Percentiles rank a stretch among this genome's conserved stretches.
phyloP scores from a whole-genome alignment of 2,113 vertebrate genomes.

The Phalacrocorax pelagicus region DNA sequence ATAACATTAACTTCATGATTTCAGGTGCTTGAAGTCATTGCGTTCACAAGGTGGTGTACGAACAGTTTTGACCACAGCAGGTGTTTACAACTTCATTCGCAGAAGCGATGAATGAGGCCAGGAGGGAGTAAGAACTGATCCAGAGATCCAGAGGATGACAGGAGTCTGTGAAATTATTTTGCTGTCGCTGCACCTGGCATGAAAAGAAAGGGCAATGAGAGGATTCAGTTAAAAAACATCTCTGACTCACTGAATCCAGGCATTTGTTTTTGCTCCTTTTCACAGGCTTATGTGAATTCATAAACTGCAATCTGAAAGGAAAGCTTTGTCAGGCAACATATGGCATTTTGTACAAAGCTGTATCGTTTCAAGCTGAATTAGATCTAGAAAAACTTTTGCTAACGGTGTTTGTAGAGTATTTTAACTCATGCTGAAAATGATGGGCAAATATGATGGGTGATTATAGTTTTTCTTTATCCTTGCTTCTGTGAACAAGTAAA shows the following conservation, averaged over 20 bases:
- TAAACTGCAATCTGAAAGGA: neutral
- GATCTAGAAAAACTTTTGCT: neutral
- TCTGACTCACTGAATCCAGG: neutral
- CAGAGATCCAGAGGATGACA: neutral
- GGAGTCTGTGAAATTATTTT: neutral
- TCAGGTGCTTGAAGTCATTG: neutral
- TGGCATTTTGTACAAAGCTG: neutral
- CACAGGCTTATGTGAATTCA: neutral
- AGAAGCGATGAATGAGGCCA: neutral
- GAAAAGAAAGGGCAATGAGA: slow-evolving; percentile 23
- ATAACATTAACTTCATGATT: neutral
- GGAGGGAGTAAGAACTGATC: neutral
- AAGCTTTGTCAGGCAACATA: neutral
- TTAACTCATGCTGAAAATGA: neutral
- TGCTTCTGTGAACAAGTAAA: neutral
- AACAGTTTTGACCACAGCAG: neutral
- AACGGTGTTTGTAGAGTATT: neutral
- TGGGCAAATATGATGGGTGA: neutral
- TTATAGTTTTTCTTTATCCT: neutral
- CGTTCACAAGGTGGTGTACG: neutral
- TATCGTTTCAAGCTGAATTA: neutral
- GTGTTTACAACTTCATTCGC: neutral
- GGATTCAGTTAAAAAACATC: neutral
- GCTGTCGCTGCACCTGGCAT: neutral
- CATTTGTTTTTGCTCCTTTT: slow-evolving; percentile 44